Percentiles rank a stretch among this genome's conserved stretches.
These are phyloP conservation scores for Loris lydekkerianus DNA, from an alignment of 2,797 vertebrate species.

Conservation along the genomic window DNA sequence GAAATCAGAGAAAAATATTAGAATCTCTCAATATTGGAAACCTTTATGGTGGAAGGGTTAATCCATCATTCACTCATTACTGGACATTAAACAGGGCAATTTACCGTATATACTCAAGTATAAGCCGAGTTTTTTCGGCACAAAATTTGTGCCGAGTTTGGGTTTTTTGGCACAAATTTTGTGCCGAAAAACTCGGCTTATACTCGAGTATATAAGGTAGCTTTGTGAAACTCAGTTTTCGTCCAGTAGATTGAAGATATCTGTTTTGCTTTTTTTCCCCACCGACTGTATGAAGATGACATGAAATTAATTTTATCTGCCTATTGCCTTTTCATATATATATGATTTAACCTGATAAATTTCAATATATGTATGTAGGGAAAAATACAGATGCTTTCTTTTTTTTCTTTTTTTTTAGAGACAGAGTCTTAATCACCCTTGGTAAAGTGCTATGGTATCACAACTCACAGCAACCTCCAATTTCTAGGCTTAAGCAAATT, in stretches of 20 bases:
- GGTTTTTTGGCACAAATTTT: too few species aligned
- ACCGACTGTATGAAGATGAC: background rate
- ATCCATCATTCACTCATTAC: background rate
- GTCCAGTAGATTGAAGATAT: background rate
- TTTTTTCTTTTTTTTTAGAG: background rate
- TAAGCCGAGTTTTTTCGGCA: too few species aligned
- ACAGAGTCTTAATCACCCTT: too few species aligned
- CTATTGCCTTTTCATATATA: constrained; percentile 79
- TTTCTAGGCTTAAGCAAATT: too few species aligned
- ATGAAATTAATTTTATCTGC: constrained; percentile 62
- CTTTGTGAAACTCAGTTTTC: constrained; percentile 25
- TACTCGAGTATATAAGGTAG: background rate
- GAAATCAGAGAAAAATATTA: background rate
- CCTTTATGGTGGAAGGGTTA: background rate
- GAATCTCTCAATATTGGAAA: background rate
- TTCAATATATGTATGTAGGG: constrained; percentile 74
- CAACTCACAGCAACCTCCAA: too few species aligned
- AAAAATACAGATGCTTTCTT: constrained; percentile 72
- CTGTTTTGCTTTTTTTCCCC: background rate
- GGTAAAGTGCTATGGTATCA: too few species aligned
- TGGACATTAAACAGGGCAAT: background rate
- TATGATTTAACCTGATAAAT: constrained; percentile 83
- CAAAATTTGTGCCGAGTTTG: too few species aligned
- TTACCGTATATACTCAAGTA: background rate
- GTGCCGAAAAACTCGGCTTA: too few species aligned